Percentiles rank a stretch among this genome's conserved stretches.
phyloP scores from a whole-genome alignment of 2,797 vertebrate genomes.

The Siniperca obscura region DNA sequence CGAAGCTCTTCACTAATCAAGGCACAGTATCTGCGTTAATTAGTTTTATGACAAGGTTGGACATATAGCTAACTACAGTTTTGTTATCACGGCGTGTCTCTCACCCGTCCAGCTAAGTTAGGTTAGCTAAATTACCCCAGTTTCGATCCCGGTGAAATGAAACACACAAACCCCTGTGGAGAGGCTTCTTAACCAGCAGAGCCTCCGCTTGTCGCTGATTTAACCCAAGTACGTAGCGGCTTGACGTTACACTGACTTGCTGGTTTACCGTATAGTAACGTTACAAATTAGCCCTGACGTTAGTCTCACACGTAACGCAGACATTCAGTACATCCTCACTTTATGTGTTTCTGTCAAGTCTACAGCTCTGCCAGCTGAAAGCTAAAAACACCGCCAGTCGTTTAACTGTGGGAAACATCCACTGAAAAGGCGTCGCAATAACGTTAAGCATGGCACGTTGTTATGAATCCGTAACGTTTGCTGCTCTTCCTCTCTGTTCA shows the following conservation, averaged over 20 bases:
- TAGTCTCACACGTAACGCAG: not conserved
- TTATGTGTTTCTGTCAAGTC: too few relatives aligned
- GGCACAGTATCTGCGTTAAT: not conserved
- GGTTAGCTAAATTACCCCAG: slow-evolving; percentile 20
- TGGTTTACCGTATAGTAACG: too few relatives aligned
- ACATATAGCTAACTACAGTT: too few relatives aligned
- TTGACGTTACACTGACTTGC: not conserved
- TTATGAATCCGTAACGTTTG: not conserved
- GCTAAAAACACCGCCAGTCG: not conserved
- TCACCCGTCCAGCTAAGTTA: slow-evolving; percentile 10
- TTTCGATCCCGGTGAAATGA: slow-evolving; percentile 47
- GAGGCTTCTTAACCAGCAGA: not conserved
- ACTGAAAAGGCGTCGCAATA: not conserved
- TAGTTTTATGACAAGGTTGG: not conserved
- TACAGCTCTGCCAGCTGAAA: not conserved
- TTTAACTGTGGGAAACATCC: not conserved
- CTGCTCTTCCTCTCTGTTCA: not conserved
- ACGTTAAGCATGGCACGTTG: too few relatives aligned
- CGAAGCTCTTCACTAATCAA: not conserved
- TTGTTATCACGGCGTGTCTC: not conserved
- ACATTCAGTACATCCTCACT: not conserved
- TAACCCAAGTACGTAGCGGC: not conserved
- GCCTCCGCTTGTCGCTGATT: fast-evolving
- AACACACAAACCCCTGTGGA: not conserved
- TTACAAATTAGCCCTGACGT: not conserved